phyloP scores from a whole-genome alignment of 2,113 vertebrate species.

The Phylloscopus trochiloides region DNA sequence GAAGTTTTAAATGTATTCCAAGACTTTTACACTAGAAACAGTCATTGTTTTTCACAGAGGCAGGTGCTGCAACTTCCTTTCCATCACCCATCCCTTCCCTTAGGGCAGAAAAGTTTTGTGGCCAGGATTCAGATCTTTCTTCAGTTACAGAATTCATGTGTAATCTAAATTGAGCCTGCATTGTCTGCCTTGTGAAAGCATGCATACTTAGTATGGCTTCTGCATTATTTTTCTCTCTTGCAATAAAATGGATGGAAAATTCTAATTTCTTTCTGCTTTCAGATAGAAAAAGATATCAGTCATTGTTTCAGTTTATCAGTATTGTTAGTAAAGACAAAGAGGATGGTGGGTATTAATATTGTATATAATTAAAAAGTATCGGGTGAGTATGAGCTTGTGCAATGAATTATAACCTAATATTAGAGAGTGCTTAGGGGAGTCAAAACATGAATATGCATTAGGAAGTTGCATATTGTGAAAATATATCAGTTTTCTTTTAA shows the following conservation, averaged over 20 bases:
- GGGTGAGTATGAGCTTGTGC: slow-evolving; percentile 9
- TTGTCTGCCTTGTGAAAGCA: neutral
- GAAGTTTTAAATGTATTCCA: neutral
- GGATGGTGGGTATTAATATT: slow-evolving; percentile 53
- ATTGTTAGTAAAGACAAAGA: slow-evolving; percentile 66
- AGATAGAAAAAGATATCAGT: slow-evolving; percentile 28
- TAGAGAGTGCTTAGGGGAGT: neutral
- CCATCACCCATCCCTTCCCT: neutral
- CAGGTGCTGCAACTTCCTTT: neutral
- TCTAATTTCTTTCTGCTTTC: slow-evolving; percentile 43
- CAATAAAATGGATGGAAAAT: slow-evolving; percentile 29
- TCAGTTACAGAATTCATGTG: neutral
- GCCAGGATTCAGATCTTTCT: slow-evolving; percentile 1
- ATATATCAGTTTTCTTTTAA: neutral
- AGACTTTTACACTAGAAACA: neutral
- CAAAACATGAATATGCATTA: neutral
- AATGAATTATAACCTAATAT: neutral
- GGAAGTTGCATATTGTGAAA: neutral
- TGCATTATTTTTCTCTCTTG: slow-evolving; percentile 13
- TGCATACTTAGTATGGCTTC: slow-evolving; percentile 7
- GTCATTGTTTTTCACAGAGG: neutral
- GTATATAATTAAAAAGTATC: slow-evolving; percentile 31
- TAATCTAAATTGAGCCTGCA: neutral
- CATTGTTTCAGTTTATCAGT: slow-evolving; percentile 56
- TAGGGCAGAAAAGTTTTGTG: neutral